Percentiles rank a stretch among this genome's conserved stretches.
phyloP scores from a whole-genome alignment of 2,888 invertebrate species.

The Aleiodes alternator region DNA sequence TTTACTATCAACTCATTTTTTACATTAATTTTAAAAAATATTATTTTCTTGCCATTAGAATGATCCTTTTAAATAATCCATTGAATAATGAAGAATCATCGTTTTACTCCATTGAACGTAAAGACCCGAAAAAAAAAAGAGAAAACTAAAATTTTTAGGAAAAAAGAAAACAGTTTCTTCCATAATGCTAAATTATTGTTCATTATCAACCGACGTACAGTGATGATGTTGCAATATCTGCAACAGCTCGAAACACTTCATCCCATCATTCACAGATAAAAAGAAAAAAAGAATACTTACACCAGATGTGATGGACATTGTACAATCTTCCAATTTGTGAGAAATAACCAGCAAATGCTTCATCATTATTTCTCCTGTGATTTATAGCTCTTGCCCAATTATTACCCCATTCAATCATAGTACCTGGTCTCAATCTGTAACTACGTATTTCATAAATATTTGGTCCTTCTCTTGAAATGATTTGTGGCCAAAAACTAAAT shows the following conservation, averaged over 20 bases:
- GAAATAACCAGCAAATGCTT: conserved; percentile 98
- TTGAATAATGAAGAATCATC: too few relatives aligned
- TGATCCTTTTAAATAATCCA: too few relatives aligned
- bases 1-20: too few relatives aligned
- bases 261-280: not conserved
- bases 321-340: conserved; percentile 97
- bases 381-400: conserved; percentile 98
- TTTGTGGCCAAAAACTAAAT: conserved; percentile 98
- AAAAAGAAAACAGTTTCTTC: not conserved
- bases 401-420: conserved; percentile 99
- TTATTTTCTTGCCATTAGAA: too few relatives aligned
- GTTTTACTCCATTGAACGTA: not conserved
- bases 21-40: too few relatives aligned
- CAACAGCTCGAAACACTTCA: too few relatives aligned
- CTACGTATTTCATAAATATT: conserved; percentile 97
- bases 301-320: conserved; percentile 99
- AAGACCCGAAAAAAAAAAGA: conserved; percentile 11
- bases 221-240: too few relatives aligned
- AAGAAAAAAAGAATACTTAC: conserved; percentile 80
- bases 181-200: too few relatives aligned
- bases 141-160: not conserved
- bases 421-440: conserved; percentile 96
- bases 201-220: too few relatives aligned
- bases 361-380: conserved; percentile 92
- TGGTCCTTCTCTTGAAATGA: conserved; percentile 81